A percentile compares a stretch with the other conserved stretches of the same genome.
These are phyloP conservation scores for Zaprionus gabonicus DNA, from an alignment of 1,140 invertebrate species.

Conservation along the genomic window DNA sequence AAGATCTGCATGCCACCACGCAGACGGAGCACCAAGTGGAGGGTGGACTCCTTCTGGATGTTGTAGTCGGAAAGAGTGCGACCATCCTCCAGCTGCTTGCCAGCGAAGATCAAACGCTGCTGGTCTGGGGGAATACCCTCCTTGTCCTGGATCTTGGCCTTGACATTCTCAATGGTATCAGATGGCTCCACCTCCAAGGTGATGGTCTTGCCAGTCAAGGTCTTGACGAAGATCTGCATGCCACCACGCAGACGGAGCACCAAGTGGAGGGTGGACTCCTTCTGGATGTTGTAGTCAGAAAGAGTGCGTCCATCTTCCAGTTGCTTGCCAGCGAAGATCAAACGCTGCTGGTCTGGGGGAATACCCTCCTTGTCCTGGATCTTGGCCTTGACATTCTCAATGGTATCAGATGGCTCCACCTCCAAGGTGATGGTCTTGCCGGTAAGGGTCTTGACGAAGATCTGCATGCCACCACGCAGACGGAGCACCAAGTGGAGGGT, in stretches of 20 bases:
- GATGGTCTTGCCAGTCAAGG: conserved; percentile 93
- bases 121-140: conserved; percentile 90
- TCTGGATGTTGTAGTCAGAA: conserved; percentile 91
- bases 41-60: conserved; percentile 95
- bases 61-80: conserved; percentile 92
- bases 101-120: conserved; percentile 88
- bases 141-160: conserved; percentile 91
- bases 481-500: conserved; percentile 91
- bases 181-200: conserved; percentile 92
- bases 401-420: conserved; percentile 92
- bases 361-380: conserved; percentile 91
- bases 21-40: conserved; percentile 93
- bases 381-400: conserved; percentile 93
- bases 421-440: conserved; percentile 93
- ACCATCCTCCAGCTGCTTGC: conserved; percentile 90
- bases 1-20: conserved; percentile 93
- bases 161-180: conserved; percentile 93
- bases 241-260: conserved; percentile 88
- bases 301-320: conserved; percentile 92
- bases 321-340: conserved; percentile 91
- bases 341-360: conserved; percentile 89
- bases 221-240: conserved; percentile 93
- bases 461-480: conserved; percentile 90
- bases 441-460: conserved; percentile 92
- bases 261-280: conserved; percentile 91